A percentile compares a stretch with the other conserved stretches of the same genome.
phyloP scores from a whole-genome alignment of 1,140 invertebrate species.

The Drosophila kanapiae region DNA sequence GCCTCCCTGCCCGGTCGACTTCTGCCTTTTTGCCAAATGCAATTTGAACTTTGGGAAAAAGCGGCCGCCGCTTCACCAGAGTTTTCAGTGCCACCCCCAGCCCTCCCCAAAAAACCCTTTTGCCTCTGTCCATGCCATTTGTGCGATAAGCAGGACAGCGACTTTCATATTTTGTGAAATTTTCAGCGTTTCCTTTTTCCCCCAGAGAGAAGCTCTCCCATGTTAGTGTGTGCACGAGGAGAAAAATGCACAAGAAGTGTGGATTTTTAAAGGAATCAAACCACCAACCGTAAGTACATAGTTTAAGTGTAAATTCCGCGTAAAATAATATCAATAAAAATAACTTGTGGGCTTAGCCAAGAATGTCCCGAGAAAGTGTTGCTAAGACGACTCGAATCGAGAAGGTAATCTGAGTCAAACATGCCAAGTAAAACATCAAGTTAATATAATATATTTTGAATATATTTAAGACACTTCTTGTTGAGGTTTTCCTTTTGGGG shows the following conservation, averaged over 20 bases:
- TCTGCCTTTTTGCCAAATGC: slow-evolving; percentile 58
- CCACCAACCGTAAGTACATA: neutral
- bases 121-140: slow-evolving; percentile 35
- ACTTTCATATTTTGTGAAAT: slow-evolving; percentile 63
- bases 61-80: slow-evolving; percentile 36
- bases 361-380: too few relatives aligned
- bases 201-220: slow-evolving; percentile 16
- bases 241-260: neutral
- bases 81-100: neutral
- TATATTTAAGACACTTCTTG: too few relatives aligned
- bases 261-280: neutral
- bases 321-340: too few relatives aligned
- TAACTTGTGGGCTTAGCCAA: too few relatives aligned
- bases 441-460: too few relatives aligned
- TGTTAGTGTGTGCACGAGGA: slow-evolving; percentile 14
- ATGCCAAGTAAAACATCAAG: too few relatives aligned
- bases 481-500: too few relatives aligned
- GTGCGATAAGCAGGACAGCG: slow-evolving; percentile 59
- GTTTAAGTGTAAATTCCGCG: too few relatives aligned
- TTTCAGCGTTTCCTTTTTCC: slow-evolving; percentile 36
- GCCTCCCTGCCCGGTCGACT: neutral
- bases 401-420: too few relatives aligned
- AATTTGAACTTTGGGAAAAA: slow-evolving; percentile 71
- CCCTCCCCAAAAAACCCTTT: neutral
- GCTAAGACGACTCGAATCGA: too few relatives aligned